These are phyloP conservation scores for Collichthys lucidus DNA, from an alignment of 2,113 vertebrate genomes.

Conservation along the genomic window DNA sequence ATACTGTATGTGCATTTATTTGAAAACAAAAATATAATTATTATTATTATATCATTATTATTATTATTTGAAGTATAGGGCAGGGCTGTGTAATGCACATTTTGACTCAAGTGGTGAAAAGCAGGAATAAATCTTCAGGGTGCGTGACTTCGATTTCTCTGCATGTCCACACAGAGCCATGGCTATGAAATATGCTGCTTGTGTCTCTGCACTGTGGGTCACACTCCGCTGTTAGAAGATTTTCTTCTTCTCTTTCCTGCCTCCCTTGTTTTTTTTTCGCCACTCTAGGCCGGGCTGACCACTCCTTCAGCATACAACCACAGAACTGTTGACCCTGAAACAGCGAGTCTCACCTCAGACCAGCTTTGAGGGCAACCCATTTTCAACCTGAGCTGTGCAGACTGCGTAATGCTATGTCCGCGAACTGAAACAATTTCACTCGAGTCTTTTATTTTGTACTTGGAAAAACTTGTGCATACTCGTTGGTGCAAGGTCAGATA, in stretches of 20 bases:
- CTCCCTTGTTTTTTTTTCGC: not conserved
- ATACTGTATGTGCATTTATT: not conserved
- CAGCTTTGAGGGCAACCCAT: slow-evolving; percentile 48
- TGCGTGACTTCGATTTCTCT: slow-evolving; percentile 37
- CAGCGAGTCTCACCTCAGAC: slow-evolving; percentile 22
- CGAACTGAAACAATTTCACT: slow-evolving; percentile 38
- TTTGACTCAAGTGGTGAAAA: slow-evolving; percentile 16
- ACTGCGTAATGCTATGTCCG: slow-evolving; percentile 15
- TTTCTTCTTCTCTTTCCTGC: not conserved
- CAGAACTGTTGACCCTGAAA: slow-evolving; percentile 53
- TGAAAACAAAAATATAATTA: not conserved
- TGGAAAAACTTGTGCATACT: slow-evolving; percentile 12
- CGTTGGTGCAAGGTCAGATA: slow-evolving; percentile 40
- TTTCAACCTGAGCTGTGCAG: slow-evolving; percentile 46
- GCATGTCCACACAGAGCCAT: slow-evolving; percentile 11
- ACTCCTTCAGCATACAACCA: slow-evolving; percentile 30
- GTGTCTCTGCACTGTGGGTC: slow-evolving; percentile 54
- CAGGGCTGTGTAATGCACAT: not conserved
- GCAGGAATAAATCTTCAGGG: slow-evolving; percentile 38
- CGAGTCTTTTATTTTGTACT: slow-evolving; percentile 26
- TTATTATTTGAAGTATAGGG: not conserved
- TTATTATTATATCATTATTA: too few species aligned
- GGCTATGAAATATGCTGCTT: slow-evolving; percentile 46
- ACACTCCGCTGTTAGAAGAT: slow-evolving; percentile 43
- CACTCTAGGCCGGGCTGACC: slow-evolving; percentile 22